Conservation (phyloP, 2,113 vertebrate species). For the Rhea pennata region DNA sequence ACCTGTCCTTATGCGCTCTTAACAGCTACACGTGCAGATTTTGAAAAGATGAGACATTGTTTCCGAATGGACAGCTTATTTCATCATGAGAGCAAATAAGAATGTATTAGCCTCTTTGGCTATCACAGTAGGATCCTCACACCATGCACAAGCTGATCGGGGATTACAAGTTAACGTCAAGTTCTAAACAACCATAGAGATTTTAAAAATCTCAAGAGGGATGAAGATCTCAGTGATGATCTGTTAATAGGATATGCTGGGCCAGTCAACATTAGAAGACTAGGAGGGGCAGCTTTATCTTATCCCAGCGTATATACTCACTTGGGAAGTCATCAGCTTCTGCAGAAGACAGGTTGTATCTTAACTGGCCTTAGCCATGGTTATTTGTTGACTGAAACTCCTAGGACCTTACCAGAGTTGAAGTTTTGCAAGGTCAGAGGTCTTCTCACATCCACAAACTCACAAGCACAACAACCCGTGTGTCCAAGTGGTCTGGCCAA, state of each 20-base stretch:
- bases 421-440: neutral
- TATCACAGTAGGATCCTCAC: neutral
- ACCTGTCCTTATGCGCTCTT: neutral
- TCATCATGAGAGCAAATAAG: neutral
- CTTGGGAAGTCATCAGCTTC: neutral
- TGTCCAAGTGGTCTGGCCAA: neutral
- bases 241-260: neutral
- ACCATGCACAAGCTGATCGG: neutral
- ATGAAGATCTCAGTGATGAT: neutral
- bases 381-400: neutral
- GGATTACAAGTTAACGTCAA: neutral
- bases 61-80: neutral
- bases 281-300: neutral
- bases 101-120: neutral
- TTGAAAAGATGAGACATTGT: neutral
- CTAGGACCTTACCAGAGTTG: neutral
- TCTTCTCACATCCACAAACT: neutral
- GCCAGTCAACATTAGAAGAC: neutral
- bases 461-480: fast-evolving
- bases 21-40: neutral
- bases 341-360: too few relatives aligned
- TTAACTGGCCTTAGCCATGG: neutral
- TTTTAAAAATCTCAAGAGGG: neutral
- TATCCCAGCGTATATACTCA: neutral
- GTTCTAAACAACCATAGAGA: neutral